phyloP scores from a whole-genome alignment of 2,113 vertebrate species.

The Pterocles burchelli region DNA sequence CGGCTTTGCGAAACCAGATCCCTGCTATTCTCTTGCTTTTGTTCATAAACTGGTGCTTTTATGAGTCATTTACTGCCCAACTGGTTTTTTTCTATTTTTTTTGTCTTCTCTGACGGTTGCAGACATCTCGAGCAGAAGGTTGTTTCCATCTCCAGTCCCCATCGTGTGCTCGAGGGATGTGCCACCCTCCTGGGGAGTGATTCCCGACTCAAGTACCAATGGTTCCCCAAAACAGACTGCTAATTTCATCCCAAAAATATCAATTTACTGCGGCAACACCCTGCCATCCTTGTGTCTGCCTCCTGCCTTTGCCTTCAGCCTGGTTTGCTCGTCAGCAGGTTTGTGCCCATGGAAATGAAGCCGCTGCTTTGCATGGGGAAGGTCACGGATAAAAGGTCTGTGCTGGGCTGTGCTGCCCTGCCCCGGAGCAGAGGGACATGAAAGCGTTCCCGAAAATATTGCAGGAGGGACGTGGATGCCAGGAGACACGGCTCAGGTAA shows the following conservation, averaged over 20 bases:
- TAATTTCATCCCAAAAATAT: not conserved
- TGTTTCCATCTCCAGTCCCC: not conserved
- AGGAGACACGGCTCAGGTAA: not conserved
- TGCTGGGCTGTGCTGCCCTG: accelerated
- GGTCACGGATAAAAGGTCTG: not conserved
- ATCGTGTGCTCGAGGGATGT: not conserved
- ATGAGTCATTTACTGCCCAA: not conserved
- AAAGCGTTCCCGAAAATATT: accelerated
- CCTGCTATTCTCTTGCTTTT: not conserved
- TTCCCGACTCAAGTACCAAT: not conserved
- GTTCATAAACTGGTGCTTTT: not conserved
- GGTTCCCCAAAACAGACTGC: not conserved
- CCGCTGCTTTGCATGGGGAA: not conserved
- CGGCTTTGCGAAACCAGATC: not conserved
- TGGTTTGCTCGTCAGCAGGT: accelerated
- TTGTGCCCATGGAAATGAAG: accelerated
- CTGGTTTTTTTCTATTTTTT: not conserved
- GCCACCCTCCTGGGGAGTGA: not conserved
- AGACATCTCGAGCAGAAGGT: not conserved
- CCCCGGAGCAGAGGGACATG: accelerated
- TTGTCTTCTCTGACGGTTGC: accelerated
- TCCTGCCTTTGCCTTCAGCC: not conserved
- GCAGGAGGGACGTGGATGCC: not conserved
- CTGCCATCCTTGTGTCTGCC: not conserved
- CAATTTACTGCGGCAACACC: not conserved